phyloP scores from a whole-genome alignment of 2,113 vertebrate species.

The Siniperca knerii region DNA sequence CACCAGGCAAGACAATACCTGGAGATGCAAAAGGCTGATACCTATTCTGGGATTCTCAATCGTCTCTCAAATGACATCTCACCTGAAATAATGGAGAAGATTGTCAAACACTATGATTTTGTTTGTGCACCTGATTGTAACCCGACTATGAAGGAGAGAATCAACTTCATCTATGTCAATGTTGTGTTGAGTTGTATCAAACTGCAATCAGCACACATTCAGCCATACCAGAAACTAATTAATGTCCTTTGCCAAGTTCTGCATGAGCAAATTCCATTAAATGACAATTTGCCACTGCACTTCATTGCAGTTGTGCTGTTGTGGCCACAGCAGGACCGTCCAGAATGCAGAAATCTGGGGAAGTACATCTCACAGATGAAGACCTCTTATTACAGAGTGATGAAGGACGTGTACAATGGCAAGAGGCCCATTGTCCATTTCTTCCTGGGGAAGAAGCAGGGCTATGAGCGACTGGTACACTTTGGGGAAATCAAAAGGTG shows the following conservation, averaged over 20 bases:
- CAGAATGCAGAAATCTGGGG: neutral
- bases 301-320: slow-evolving; percentile 76
- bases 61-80: slow-evolving; percentile 33
- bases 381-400: slow-evolving; percentile 42
- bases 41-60: slow-evolving; percentile 70
- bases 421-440: slow-evolving; percentile 74
- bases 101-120: neutral
- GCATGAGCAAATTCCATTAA: rapidly evolving
- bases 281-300: slow-evolving; percentile 48
- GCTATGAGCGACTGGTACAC: slow-evolving; percentile 66
- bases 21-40: slow-evolving; percentile 73
- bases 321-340: slow-evolving; percentile 51
- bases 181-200: slow-evolving; percentile 73
- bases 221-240: neutral
- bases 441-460: slow-evolving; percentile 69
- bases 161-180: slow-evolving; percentile 77
- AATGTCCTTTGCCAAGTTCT: neutral
- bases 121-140: neutral
- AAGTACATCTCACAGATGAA: slow-evolving; percentile 70
- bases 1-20: slow-evolving; percentile 40
- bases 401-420: slow-evolving; percentile 69
- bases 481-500: slow-evolving; percentile 45
- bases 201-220: slow-evolving; percentile 16
- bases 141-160: slow-evolving; percentile 6
- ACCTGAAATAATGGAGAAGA: slow-evolving; percentile 49